Base-by-base conservation (phyloP, 1,140 invertebrate genomes). In the Centruroides sculpturatus region DNA sequence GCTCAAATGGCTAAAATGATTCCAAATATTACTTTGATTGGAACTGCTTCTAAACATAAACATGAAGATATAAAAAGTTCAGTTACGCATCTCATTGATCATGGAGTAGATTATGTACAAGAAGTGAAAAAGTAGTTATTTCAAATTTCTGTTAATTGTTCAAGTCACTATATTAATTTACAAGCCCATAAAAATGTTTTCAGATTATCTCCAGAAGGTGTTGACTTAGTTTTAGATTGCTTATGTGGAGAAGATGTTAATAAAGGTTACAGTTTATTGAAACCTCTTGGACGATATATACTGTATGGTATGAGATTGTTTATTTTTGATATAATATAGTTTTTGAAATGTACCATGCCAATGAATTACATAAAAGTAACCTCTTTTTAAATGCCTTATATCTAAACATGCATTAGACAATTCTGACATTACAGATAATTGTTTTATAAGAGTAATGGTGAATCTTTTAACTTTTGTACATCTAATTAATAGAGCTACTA, bases 261-360 rank as follows among this genome's bases (percentile, higher is more conserved):
- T 59, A 77, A 76, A 69, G 87, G 89, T 48, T 87, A 90, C 68
- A 80, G 79, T 48, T 77, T 93, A 23, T 77, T 94, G 51, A 91
- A 89, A 73, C 88, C 89, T 0, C 86, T 92, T 83, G 90, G 90
- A 71, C 85, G 82, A 79, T 92, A 92, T 71, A 82, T 92, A 66
- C 79, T 92, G 36, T 94, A 88, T 75, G 86, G 84, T 84, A 77
- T 71, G 69, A 59, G 41, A 34, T 6, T 7, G 34, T 10, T 35
- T 47, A 9, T 57, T 8, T 48, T 10, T 48, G 12, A 34, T 36
- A 49, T 4, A 61, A 23, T 10, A 47, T 55, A 52, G 47, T 35
- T 48, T 59, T 9, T 6, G 3, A 36, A 12, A 12, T 10, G n/a
- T 1, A 35, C 11, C 11, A 1, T 23, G 2, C 23, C 23, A 23